Base-by-base conservation (phyloP, 2,888 invertebrate species). In the Drosophila mettleri region DNA sequence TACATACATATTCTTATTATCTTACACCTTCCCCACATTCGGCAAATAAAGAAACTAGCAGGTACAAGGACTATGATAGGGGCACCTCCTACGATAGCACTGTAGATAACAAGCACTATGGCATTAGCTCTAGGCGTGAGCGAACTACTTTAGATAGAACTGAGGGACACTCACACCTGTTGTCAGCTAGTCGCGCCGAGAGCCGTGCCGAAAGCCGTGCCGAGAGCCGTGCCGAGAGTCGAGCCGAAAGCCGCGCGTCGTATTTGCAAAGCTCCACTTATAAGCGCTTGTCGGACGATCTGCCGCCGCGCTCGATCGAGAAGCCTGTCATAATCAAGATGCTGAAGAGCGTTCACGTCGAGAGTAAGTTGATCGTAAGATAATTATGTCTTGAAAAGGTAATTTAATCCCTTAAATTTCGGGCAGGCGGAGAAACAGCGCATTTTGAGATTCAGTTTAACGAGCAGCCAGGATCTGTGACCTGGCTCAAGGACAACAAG, bases 401-500 rank as follows among this genome's bases (percentile, higher is more conserved):
- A 18, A 2, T 18, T 27, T 2, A 9, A 3, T 14, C 5, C 20
- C 6, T 41, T 2, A 3, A 7, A 2, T 24, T 34, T 16, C 16
- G 69, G 70, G 27, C 61, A 97, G 97, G 97, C 90, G 97, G 97
- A 53, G 96, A 97, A 90, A 95, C 94, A 88, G 97, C 97, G 39
- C 92, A 93, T 69, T 97, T 98, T 92, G 96, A 97, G 92, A 96
- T 97, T 90, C 94, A 95, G 75, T 93, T 97, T 71, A 94, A 94
- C 70, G 93, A 94, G 20, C 93, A 93, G 51, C 94, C 95, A 2
- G 94, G 94, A 14, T 93, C 94, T 36, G 95, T 98, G 71, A 95
- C 94, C 14, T 98, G 98, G 98, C 91, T 98, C 77, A 97, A 97
- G 92, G 96, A 98, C 92, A 98, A 98, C 93, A 95, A 95, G 91